A percentile compares a stretch with the other conserved stretches of the same genome.
Conservation (phyloP, 2,113 vertebrate genomes). For the Crotalus viridis region DNA sequence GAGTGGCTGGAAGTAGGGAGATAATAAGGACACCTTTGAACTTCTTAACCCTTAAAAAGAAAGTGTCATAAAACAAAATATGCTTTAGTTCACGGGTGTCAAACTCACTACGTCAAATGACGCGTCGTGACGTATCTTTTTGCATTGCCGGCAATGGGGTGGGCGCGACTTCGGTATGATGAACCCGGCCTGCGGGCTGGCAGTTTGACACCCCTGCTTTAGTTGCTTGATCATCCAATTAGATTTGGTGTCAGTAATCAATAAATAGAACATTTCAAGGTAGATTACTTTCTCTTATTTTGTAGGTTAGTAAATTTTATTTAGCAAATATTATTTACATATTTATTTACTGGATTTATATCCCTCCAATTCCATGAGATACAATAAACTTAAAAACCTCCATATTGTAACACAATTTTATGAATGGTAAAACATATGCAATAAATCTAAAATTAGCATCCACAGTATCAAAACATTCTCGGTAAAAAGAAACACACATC, state of each 20-base stretch:
- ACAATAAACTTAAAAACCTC: not conserved
- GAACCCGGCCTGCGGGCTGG: too few species aligned
- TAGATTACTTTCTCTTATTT: not conserved
- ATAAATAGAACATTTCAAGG: not conserved
- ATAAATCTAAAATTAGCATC: not conserved
- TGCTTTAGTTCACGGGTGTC: not conserved
- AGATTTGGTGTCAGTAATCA: not conserved
- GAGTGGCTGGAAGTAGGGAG: not conserved
- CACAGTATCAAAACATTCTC: not conserved
- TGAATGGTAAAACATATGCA: not conserved
- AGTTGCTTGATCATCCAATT: not conserved
- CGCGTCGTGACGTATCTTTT: too few species aligned
- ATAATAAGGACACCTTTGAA: not conserved
- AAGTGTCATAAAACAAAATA: not conserved
- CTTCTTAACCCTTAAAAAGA: too few species aligned
- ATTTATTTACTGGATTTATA: not conserved
- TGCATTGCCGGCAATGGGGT: too few species aligned
- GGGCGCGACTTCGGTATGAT: too few species aligned
- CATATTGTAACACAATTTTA: not conserved
- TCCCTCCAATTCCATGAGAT: not conserved
- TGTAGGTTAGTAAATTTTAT: not conserved
- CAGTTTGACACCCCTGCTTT: not conserved
- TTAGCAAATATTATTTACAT: not conserved
- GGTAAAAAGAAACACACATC: not conserved
- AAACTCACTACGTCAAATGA: too few species aligned